These are phyloP conservation scores for Thaumatotibia leucotreta DNA, from an alignment of 1,140 invertebrate species.

Conservation along the genomic window DNA sequence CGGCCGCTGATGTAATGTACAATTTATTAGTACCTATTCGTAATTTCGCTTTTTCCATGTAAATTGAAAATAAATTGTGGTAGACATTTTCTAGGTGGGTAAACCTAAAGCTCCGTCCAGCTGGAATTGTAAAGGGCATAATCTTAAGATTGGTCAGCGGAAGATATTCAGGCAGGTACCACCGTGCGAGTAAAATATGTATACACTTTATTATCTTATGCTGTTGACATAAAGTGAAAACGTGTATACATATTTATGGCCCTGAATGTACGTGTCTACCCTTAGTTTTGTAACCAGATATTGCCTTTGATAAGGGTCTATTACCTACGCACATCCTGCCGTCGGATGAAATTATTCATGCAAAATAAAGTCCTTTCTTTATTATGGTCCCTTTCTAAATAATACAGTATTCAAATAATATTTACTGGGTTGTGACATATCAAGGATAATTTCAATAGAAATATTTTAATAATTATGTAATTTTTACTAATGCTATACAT, in stretches of 20 bases:
- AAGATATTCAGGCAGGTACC: conserved; percentile 6
- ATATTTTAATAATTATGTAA: background rate
- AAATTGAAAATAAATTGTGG: background rate
- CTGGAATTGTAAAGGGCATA: background rate
- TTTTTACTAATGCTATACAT: no score
- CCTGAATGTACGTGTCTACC: conserved; percentile 14
- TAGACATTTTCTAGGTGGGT: background rate
- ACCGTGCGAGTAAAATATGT: no score
- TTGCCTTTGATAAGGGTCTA: conserved; percentile 25
- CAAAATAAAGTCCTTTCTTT: conserved; percentile 20
- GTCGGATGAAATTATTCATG: conserved; percentile 22
- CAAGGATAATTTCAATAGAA: background rate
- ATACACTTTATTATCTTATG: no score
- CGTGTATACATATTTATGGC: no score
- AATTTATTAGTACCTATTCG: background rate
- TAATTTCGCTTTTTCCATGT: background rate
- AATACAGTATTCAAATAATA: background rate
- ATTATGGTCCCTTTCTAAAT: conserved; percentile 11
- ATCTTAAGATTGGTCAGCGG: conserved; percentile 11
- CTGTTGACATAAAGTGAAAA: no score
- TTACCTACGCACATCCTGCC: conserved; percentile 1
- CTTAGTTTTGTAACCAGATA: conserved; percentile 25
- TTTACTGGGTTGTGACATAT: background rate
- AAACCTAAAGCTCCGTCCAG: background rate
- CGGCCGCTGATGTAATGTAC: no score